Evolutionary conservation across 2,797 vertebrate species (phyloP), one percentile per base, ranked within the genome.

Genomic region (Amphiprion clarkii): DNA sequence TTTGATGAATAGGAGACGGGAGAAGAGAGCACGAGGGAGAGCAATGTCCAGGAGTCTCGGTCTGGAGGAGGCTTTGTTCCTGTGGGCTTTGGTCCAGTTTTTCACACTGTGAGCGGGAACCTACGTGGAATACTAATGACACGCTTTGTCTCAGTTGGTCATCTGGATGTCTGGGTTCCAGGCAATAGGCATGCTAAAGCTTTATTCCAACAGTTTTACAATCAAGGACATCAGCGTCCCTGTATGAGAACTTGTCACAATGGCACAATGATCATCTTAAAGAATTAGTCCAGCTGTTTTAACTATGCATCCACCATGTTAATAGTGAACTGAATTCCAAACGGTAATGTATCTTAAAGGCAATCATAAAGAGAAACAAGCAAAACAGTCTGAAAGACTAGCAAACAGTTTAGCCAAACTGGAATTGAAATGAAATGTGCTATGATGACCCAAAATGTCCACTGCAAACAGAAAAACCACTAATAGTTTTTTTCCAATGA

Each of bases 71-170:
- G 36, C 53, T 87, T 79, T 81, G 61, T 79, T 79, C 9, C 44
- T 25, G 17, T 56, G 29, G 82, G 70, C 74, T 65, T 54, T 53
- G 40, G 62, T 79, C 75, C 76, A 88, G 44, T 61, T 59, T 62
- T 82, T 74, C 72, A 80, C 69, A 63, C 63, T 76, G 58, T 53
- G 67, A 74, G 33, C 53, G 58, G 60, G 65, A 76, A 72, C 61
- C 55, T 31, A 56, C 46, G 67, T 70, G 56, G 91, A 91, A 93
- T 89, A 92, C 88, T 89, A 92, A 93, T 91, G 69, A 10, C 21
- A 17, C 39, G 1, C 61, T 89, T 85, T 87, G 85, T 88, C 79
- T 87, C 55, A 59, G 23, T 63, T 42, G 2, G 40, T 65, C 33
- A 42, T 78, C 57, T 76, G 39, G 62, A 74, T 67, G 27, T 57